Conservation (phyloP, 2,113 vertebrate genomes). For the Pica pica region DNA sequence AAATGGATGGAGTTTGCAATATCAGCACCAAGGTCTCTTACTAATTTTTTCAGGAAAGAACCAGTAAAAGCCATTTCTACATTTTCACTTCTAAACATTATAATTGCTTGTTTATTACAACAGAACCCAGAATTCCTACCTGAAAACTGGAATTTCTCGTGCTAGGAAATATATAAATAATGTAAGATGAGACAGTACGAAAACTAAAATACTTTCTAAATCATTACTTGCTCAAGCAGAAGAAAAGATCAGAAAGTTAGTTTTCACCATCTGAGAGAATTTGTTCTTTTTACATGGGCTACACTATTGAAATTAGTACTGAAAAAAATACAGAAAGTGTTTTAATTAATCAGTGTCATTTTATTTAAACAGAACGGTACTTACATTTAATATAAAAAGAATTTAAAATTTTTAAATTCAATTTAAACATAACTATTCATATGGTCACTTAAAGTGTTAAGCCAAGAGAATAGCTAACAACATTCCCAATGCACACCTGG, state of each 20-base stretch:
- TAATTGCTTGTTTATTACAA: background rate
- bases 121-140: background rate
- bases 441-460: background rate
- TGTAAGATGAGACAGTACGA: background rate
- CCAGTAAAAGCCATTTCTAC: background rate
- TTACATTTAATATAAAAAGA: background rate
- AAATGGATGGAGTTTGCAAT: background rate
- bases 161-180: background rate
- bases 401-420: background rate
- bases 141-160: background rate
- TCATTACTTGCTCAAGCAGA: background rate
- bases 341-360: background rate
- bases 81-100: background rate
- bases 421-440: background rate
- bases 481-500: background rate
- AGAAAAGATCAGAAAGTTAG: background rate
- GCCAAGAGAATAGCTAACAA: background rate
- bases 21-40: background rate
- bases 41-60: background rate
- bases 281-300: background rate
- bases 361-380: background rate
- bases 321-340: fast-evolving
- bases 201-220: background rate
- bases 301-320: background rate
- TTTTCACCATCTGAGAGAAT: background rate